Percentiles rank a stretch among this genome's conserved stretches.
Conservation (phyloP, 64 coral and sea anemone genomes). For the Trachythela sp. region DNA sequence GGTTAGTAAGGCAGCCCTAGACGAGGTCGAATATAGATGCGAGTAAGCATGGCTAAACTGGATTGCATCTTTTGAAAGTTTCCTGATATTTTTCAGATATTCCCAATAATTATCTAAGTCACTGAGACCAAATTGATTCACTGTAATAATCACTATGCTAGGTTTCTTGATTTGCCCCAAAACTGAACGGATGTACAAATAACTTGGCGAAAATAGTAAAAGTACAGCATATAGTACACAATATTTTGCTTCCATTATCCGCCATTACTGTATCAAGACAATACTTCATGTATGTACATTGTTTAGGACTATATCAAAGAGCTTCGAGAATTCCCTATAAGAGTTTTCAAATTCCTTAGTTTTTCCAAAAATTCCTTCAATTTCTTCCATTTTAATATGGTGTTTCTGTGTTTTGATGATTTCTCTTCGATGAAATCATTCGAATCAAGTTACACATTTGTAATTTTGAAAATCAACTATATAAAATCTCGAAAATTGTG, state of each 20-base stretch:
- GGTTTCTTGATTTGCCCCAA: neutral
- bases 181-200: neutral
- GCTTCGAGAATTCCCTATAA: no score
- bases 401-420: no score
- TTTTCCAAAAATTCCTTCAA: no score
- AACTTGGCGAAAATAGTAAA: neutral
- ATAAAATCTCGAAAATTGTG: no score
- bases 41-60: slow-evolving; percentile 70
- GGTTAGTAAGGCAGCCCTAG: slow-evolving; percentile 73
- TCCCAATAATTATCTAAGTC: neutral
- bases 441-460: no score
- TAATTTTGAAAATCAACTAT: no score
- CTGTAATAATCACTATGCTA: neutral
- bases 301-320: neutral
- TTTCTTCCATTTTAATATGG: no score
- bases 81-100: slow-evolving; percentile 48
- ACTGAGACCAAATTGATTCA: neutral
- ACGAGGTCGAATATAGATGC: slow-evolving; percentile 56
- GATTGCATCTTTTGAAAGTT: slow-evolving; percentile 41
- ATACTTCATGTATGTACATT: neutral
- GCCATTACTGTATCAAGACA: neutral
- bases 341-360: no score
- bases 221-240: neutral
- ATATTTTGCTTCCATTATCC: neutral
- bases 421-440: no score